Base-by-base conservation (phyloP, 2,888 invertebrate genomes). In the Heterodera filipjevi region DNA sequence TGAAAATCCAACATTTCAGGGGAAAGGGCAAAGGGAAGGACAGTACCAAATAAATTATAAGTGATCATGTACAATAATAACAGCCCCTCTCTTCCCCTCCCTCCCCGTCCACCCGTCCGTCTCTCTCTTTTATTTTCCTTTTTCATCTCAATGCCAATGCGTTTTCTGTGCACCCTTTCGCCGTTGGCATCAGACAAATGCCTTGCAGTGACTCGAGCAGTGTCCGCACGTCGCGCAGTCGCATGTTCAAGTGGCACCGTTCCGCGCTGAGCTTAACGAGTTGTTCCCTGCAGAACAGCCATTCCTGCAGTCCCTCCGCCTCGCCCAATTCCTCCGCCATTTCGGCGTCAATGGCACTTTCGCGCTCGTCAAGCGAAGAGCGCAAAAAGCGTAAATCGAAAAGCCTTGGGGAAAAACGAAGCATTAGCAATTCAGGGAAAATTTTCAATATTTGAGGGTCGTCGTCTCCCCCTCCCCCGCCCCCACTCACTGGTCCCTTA, bases 211-310 rank as follows among this genome's bases (percentile, higher is more conserved):
- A 53, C 44, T 75, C 46, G 68, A 75, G 66, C 68, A 75, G 68
- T 33, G 30, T 32, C 19, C 68, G 44, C 32, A 77, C 77, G 59
- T 77, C 49, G 32, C n/a, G 59, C 30, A 77, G 76, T 46, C 74
- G 70, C 64, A 66, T 66, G 39, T 77, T 66, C 46, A 77, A 32
- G 27, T 72, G 74, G 19, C 49, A 44, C 19, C 74, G 70, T n/a
- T 77, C 77, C 27, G 71, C 39, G 35, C 46, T 59, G 32, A 77
- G 71, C 66, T 77, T 77, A 30, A 44, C 44, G 2, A 46, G 32
- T 30, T 70, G 70, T 49, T 72, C 73, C 30, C 66, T 68, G 59
- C 73, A 77, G 33, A 77, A 77, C 19, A 77, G 30, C 77, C 77
- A 77, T 39, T 77, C 77, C 53, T 77, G 46, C 39, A 77, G 39